A percentile compares a stretch with the other conserved stretches of the same genome.
These are phyloP conservation scores for Spilosoma lubricipeda DNA, from an alignment of 2,888 invertebrate genomes.

Conservation along the genomic window DNA sequence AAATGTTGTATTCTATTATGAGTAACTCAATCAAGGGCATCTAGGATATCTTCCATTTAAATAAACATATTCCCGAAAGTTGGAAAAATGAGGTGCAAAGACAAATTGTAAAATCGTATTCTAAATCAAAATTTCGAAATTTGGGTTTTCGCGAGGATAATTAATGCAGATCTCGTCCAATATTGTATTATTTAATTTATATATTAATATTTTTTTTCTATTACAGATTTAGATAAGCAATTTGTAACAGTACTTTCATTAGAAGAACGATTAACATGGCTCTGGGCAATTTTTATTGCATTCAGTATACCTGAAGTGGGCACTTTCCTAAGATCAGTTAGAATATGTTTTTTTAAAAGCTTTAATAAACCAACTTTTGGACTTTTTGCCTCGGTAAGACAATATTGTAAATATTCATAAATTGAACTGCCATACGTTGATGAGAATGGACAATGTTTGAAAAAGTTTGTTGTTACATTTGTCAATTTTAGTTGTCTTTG, in stretches of 20 bases:
- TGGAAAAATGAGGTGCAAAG: not conserved
- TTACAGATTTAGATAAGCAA: constrained; percentile 87
- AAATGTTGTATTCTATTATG: too few species aligned
- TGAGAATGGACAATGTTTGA: not conserved
- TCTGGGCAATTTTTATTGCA: constrained; percentile 92
- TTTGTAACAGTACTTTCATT: constrained; percentile 87
- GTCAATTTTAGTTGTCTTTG: not conserved
- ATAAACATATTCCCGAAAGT: not conserved
- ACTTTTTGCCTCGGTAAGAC: constrained; percentile 86
- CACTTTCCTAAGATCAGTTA: constrained; percentile 89
- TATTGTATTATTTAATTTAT: not conserved
- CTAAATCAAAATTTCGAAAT: not conserved
- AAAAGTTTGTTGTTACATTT: not conserved
- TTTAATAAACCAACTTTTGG: constrained; percentile 83
- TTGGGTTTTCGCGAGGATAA: not conserved
- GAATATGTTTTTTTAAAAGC: constrained; percentile 91
- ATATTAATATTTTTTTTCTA: constrained; percentile 2
- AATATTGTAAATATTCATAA: not conserved
- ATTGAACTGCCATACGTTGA: not conserved
- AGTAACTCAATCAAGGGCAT: too few species aligned
- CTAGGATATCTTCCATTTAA: too few species aligned
- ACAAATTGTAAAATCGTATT: not conserved
- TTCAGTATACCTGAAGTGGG: constrained; percentile 92
- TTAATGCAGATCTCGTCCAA: not conserved
- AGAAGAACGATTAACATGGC: constrained; percentile 90